Evolutionary conservation across 2,113 vertebrate genomes (phyloP).

Genomic region (Saccopteryx leptura): DNA sequence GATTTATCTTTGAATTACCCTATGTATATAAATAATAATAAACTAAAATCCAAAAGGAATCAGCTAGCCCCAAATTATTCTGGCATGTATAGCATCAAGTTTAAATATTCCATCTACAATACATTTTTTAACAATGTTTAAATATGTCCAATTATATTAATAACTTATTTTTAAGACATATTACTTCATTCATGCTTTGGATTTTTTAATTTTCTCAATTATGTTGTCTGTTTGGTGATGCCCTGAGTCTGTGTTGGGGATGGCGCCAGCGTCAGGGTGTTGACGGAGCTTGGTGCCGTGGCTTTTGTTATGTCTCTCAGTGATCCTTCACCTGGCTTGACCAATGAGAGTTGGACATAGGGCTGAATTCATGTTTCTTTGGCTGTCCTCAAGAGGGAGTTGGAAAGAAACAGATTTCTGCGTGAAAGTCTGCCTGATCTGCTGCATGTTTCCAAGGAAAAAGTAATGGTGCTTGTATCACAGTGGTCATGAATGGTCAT

Average conservation of each 20-base stretch:
- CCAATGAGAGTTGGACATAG: fast-evolving
- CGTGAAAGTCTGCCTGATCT: neutral
- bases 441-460: neutral
- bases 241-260: neutral
- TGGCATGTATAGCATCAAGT: neutral
- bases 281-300: neutral
- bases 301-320: neutral
- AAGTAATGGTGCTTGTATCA: neutral
- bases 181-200: neutral
- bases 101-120: neutral
- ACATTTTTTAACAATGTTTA: neutral
- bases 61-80: neutral
- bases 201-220: neutral
- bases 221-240: neutral
- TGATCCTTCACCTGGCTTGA: neutral
- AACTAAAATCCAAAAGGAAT: neutral
- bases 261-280: neutral
- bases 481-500: neutral
- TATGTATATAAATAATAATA: neutral
- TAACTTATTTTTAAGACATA: neutral
- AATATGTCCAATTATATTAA: neutral
- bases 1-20: neutral
- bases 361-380: neutral
- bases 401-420: neutral
- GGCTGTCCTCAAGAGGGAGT: neutral